Evolutionary conservation across 1,140 invertebrate genomes (phyloP).

Genomic region (Drosophila auraria): DNA sequence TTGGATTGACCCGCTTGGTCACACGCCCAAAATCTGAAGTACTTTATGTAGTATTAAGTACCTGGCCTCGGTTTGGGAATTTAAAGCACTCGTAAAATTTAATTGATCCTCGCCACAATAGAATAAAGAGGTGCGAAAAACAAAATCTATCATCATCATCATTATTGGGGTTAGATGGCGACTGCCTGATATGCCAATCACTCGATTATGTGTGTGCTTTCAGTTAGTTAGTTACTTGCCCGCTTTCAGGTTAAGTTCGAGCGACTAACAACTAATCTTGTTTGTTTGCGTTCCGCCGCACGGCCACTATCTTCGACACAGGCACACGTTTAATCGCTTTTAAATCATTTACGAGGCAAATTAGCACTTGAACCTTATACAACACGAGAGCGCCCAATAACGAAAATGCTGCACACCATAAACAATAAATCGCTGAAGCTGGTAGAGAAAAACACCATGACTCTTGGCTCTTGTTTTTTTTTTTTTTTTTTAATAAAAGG

Average conservation of each 20-base stretch:
- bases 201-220: slow-evolving; percentile 60
- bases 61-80: slow-evolving; percentile 27
- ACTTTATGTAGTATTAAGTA: slow-evolving; percentile 29
- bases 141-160: slow-evolving; percentile 38
- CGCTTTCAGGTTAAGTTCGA: slow-evolving; percentile 28
- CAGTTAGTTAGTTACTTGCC: slow-evolving; percentile 6
- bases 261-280: slow-evolving; percentile 48
- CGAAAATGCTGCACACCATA: slow-evolving; percentile 25
- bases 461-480: neutral
- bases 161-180: slow-evolving; percentile 29
- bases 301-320: slow-evolving; percentile 42
- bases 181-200: slow-evolving; percentile 42
- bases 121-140: slow-evolving; percentile 27
- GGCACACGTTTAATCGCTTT: slow-evolving; percentile 70
- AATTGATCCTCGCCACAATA: slow-evolving; percentile 42
- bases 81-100: slow-evolving; percentile 59
- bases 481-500: neutral
- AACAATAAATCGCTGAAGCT: slow-evolving; percentile 27
- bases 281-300: slow-evolving; percentile 34
- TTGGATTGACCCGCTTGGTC: slow-evolving; percentile 28
- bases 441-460: slow-evolving; percentile 19
- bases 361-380: slow-evolving; percentile 67
- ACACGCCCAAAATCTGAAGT: slow-evolving; percentile 47
- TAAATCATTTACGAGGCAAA: slow-evolving; percentile 79
- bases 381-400: slow-evolving; percentile 31